These are phyloP conservation scores for Myotis lucifugus DNA, from an alignment of 2,113 vertebrate species.

Conservation along the genomic window DNA sequence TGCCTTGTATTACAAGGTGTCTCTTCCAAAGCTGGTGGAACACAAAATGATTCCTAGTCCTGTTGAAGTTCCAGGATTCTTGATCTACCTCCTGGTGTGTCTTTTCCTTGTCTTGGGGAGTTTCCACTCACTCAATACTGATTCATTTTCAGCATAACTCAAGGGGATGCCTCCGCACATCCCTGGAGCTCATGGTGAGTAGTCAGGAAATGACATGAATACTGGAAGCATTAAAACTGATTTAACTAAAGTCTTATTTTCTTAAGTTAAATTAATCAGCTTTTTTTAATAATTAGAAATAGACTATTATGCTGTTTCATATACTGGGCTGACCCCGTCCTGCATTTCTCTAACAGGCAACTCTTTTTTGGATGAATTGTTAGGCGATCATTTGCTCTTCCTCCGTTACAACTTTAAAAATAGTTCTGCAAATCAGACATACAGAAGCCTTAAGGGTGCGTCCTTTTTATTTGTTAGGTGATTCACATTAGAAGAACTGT, in stretches of 20 bases:
- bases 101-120: background rate
- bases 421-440: background rate
- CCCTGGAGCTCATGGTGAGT: too few relatives aligned
- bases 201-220: background rate
- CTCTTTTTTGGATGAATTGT: background rate
- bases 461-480: background rate
- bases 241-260: background rate
- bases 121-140: background rate
- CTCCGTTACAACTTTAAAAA: background rate
- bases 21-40: background rate
- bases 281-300: background rate
- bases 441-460: background rate
- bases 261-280: background rate
- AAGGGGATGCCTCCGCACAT: background rate
- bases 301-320: background rate
- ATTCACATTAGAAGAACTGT: background rate
- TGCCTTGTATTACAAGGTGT: too few relatives aligned
- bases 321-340: background rate
- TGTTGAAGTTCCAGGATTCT: background rate
- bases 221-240: background rate
- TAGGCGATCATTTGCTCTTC: background rate
- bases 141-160: background rate
- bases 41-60: background rate
- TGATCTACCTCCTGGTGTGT: background rate
- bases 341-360: background rate